Conservation (phyloP, 2,888 invertebrate species). For the Hesperia comma region DNA sequence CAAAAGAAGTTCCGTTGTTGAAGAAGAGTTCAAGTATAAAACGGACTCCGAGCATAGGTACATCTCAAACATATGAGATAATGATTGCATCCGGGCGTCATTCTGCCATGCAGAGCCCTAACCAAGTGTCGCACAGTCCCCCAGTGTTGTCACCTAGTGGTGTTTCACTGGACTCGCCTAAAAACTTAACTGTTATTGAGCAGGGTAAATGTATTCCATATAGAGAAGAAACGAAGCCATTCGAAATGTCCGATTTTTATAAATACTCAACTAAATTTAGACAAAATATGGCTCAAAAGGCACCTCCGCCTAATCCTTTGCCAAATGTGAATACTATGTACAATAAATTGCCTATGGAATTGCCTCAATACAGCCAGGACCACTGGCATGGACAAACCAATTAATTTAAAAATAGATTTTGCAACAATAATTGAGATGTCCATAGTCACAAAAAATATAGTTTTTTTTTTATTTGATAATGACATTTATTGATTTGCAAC, state of each 20-base stretch:
- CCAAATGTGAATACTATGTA: constrained; percentile 59
- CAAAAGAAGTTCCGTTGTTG: constrained; percentile 64
- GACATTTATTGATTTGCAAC: too few relatives aligned
- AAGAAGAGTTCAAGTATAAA: constrained; percentile 78
- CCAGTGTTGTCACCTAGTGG: constrained; percentile 73
- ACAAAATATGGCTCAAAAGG: constrained; percentile 77
- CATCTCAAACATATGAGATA: constrained; percentile 77
- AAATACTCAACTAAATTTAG: constrained; percentile 98
- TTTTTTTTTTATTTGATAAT: too few relatives aligned
- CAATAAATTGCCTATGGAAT: constrained; percentile 74
- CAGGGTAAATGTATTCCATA: constrained; percentile 96
- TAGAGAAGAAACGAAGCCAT: constrained; percentile 97
- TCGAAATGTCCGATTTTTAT: constrained; percentile 99
- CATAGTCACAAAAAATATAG: too few relatives aligned
- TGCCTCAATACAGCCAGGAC: constrained; percentile 72
- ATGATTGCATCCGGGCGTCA: constrained; percentile 75
- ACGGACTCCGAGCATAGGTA: constrained; percentile 82
- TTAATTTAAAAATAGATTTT: constrained; percentile 43
- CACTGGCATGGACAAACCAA: constrained; percentile 73
- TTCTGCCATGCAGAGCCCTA: constrained; percentile 74
- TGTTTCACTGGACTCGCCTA: constrained; percentile 89
- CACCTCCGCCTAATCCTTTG: constrained; percentile 55
- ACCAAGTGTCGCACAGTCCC: constrained; percentile 66
- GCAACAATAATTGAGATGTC: constrained; percentile 4
- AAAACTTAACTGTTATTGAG: constrained; percentile 93